Percentiles rank a stretch among this genome's conserved stretches.
Evolutionary conservation across 2,113 vertebrate species (phyloP).

Genomic region (Echinops telfairi): DNA sequence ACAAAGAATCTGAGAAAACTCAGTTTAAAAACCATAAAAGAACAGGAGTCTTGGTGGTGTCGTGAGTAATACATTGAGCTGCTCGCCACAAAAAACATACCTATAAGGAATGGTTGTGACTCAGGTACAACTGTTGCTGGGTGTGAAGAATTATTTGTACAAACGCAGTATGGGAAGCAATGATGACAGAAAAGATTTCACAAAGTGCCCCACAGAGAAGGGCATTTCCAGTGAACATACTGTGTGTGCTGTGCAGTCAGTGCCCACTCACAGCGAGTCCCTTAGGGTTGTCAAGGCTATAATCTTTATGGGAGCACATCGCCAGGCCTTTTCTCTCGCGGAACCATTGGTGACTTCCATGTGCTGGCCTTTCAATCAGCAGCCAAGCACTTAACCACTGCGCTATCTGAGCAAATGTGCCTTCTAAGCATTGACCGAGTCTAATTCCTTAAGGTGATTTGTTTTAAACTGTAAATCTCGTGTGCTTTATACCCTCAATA

Average conservation of each 20-base stretch:
- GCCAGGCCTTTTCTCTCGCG: background rate
- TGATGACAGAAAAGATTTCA: background rate
- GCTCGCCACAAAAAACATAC: too few relatives aligned
- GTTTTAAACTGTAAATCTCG: conserved; percentile 40
- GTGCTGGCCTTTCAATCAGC: background rate
- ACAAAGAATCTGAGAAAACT: conserved; percentile 35
- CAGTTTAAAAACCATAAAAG: conserved; percentile 26
- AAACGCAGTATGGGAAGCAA: background rate
- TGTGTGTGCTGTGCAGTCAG: background rate
- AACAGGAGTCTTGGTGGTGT: too few relatives aligned
- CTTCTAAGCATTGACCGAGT: background rate
- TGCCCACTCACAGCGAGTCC: background rate
- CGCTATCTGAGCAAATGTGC: background rate
- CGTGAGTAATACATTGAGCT: too few relatives aligned
- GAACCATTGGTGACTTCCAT: background rate
- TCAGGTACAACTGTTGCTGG: background rate
- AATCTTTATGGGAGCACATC: background rate
- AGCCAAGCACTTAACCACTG: background rate
- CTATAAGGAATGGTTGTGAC: background rate
- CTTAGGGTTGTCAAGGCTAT: background rate
- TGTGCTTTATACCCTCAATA: conserved; percentile 14
- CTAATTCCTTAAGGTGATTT: background rate
- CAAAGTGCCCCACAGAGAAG: background rate
- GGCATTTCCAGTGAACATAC: background rate
- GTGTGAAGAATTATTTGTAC: background rate